These are phyloP conservation scores for Elanoides forficatus DNA, from an alignment of 2,113 vertebrate species.

Conservation along the genomic window DNA sequence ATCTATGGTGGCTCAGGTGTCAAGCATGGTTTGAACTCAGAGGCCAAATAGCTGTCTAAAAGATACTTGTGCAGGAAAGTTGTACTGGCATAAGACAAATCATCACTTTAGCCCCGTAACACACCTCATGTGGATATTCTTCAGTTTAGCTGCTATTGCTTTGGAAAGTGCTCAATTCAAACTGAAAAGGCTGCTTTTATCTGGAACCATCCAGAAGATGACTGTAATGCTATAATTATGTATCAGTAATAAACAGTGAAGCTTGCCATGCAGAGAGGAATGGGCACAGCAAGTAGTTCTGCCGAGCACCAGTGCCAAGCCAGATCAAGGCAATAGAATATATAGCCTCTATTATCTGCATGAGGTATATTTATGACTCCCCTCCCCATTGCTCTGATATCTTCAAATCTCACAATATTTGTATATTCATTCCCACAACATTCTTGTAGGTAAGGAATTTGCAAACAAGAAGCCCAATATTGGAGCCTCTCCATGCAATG, in stretches of 20 bases:
- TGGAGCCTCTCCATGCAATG: neutral
- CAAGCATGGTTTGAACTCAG: neutral
- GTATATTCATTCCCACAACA: conserved; percentile 17
- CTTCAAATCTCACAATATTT: conserved; percentile 43
- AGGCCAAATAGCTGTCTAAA: neutral
- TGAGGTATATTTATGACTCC: conserved; percentile 43
- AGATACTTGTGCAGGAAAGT: neutral
- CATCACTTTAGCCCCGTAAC: neutral
- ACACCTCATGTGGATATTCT: neutral
- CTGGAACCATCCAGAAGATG: neutral
- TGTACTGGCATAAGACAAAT: neutral
- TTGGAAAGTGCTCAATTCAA: neutral
- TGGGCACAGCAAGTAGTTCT: neutral
- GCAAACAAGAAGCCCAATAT: neutral
- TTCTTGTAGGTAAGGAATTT: conserved; percentile 37
- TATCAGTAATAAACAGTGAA: neutral
- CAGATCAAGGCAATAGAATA: conserved; percentile 45
- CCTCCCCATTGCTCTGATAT: neutral
- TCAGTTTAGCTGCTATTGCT: neutral
- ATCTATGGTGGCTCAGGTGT: neutral
- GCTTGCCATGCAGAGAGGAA: neutral
- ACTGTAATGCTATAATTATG: neutral
- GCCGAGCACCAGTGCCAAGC: neutral
- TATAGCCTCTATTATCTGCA: conserved; percentile 1
- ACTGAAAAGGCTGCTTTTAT: neutral